Evolutionary conservation across 1,140 invertebrate species (phyloP), one percentile per base, ranked within the genome.

Genomic region (Pseudomyrmex gracilis): DNA sequence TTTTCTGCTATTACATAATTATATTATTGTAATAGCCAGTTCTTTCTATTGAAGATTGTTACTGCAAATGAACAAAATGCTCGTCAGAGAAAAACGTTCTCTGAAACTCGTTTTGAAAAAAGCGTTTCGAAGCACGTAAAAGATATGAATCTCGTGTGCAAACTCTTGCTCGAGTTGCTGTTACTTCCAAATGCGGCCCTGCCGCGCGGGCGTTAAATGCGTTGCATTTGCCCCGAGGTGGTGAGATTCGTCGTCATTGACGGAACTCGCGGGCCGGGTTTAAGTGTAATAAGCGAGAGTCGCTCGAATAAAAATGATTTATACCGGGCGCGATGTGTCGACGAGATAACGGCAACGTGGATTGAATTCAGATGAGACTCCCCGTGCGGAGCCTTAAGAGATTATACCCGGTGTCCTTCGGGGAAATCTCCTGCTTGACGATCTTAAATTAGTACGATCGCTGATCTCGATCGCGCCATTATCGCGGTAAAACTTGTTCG

Each of bases 251-350:
- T 63, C 63, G 58, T 63, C 74, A 84, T 76, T 78, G 78, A 87
- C 17, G 60, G 67, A 64, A 47, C 34, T 47, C 45, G 43, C 60
- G 53, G 43, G 51, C 53, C n/a, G 61, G 61, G 64, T 43, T 71
- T 63, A 64, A 73, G 66, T 70, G 76, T 85, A 88, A 89, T 84
- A 67, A 68, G 55, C 76, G 57, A 55, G 68, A 20, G 60, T 34
- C 67, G 64, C 9, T 74, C 53, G 64, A 89, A 88, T 90, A 85
- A 89, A 89, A 89, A 86, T 90, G 84, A 90, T 88, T 88, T 85
- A 84, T 85, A 64, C 82, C 61, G 22, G 57, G 17, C 17, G 76
- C 71, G 84, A 89, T 89, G 57, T 83, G 63, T 82, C 68, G 83
- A 49, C 74, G 64, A 88, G 84, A 87, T 90, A 83, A 45, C 78